Percentiles rank a stretch among this genome's conserved stretches.
phyloP scores from a whole-genome alignment of 2,797 vertebrate species.

The Gymnoscopelus braueri region DNA sequence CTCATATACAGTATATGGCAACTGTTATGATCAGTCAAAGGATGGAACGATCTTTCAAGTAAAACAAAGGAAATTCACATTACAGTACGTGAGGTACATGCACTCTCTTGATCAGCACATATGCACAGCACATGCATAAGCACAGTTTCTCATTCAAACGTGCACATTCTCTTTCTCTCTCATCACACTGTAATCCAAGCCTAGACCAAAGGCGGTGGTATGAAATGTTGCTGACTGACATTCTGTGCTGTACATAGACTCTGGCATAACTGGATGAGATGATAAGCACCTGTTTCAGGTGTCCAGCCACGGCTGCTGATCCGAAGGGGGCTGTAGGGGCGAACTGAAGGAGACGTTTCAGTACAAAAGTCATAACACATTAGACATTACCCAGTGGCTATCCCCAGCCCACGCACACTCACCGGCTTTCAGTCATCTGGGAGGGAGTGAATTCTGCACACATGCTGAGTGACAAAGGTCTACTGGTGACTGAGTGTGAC shows the following conservation, averaged over 20 bases:
- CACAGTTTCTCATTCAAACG: slow-evolving; percentile 27
- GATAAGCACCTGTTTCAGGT: slow-evolving; percentile 64
- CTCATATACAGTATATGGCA: neutral
- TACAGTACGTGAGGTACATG: slow-evolving; percentile 9
- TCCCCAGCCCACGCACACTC: slow-evolving; percentile 47
- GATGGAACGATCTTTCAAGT: slow-evolving; percentile 9
- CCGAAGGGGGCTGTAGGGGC: slow-evolving; percentile 27
- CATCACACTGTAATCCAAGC: slow-evolving; percentile 1
- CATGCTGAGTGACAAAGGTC: slow-evolving; percentile 29
- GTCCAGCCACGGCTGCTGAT: slow-evolving; percentile 53
- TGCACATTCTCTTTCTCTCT: neutral
- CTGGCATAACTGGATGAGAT: slow-evolving; percentile 13
- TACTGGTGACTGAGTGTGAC: slow-evolving; percentile 54
- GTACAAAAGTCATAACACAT: slow-evolving; percentile 48
- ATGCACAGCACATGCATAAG: slow-evolving; percentile 3
- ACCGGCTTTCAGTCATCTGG: slow-evolving; percentile 37
- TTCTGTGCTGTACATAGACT: slow-evolving; percentile 52
- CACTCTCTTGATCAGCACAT: neutral
- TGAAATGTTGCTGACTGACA: slow-evolving; percentile 65
- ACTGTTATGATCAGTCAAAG: slow-evolving; percentile 1
- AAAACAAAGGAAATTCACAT: slow-evolving; percentile 7
- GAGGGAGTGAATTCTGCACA: slow-evolving; percentile 18
- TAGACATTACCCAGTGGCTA: slow-evolving; percentile 42
- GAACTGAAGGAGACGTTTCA: slow-evolving; percentile 40
- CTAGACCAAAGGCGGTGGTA: slow-evolving; percentile 51